A percentile compares a stretch with the other conserved stretches of the same genome.
Evolutionary conservation across 2,888 invertebrate genomes (phyloP).

Genomic region (Heliothis peltigera): DNA sequence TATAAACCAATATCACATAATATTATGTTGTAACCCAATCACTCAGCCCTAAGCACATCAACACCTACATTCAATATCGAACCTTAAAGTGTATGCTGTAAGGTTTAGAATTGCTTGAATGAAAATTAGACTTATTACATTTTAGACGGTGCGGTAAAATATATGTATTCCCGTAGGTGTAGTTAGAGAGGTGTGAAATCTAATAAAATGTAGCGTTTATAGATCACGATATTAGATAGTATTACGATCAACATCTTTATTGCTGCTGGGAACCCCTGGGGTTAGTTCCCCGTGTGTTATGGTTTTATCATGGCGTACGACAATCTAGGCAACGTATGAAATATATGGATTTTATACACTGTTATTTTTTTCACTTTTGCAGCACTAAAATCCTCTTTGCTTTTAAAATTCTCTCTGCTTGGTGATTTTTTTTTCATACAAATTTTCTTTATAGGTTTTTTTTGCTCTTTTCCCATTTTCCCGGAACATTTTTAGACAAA

Average conservation of each 20-base stretch:
- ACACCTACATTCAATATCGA: background rate
- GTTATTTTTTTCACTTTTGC: conserved; percentile 1
- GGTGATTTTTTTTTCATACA: conserved; percentile 24
- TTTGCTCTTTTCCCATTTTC: conserved; percentile 13
- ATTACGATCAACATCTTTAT: conserved; percentile 47
- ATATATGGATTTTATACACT: background rate
- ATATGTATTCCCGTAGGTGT: conserved; percentile 35
- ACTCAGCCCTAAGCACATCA: no score
- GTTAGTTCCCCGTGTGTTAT: conserved; percentile 18
- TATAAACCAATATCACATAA: no score
- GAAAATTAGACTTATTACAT: background rate
- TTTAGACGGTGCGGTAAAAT: conserved; percentile 9
- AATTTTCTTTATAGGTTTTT: conserved; percentile 20
- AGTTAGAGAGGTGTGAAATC: conserved; percentile 43
- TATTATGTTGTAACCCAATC: no score
- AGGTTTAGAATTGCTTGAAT: background rate
- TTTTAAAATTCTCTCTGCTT: conserved; percentile 7
- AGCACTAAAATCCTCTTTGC: conserved; percentile 1
- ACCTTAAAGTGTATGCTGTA: fast-evolving
- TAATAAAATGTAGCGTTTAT: conserved; percentile 50
- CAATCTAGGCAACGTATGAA: background rate
- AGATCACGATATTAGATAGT: conserved; percentile 33
- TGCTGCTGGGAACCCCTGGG: conserved; percentile 27
- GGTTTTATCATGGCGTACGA: conserved; percentile 15
- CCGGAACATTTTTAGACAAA: conserved; percentile 31